Base-by-base conservation (phyloP, 2,113 vertebrate genomes). In the Campylomormyrus tamandua region DNA sequence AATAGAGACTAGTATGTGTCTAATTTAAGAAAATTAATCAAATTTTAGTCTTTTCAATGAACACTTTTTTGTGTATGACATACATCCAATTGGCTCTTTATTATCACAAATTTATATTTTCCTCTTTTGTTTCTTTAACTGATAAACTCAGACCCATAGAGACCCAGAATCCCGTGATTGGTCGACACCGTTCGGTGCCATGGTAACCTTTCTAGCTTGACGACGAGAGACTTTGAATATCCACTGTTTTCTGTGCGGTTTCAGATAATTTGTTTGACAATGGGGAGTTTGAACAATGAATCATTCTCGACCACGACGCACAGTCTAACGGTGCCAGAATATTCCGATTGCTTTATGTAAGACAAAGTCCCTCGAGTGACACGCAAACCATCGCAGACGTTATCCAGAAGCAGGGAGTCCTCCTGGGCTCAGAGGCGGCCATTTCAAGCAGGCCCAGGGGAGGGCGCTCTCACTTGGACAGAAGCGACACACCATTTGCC, bases 241-340 rank as follows among this genome's bases (percentile, higher is more conserved):
- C 48, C 50, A 87, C 85, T 87, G 85, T 87, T 87, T 87, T 87
- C 85, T 53, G 50, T 39, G 50, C 39, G 50, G 27, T 56, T 87
- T 87, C 85, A 52, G 48, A 53, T 87, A 87, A 87, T 87, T 87
- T 87, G 85, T 87, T 87, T 87, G 85, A 87, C 85, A 87, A 87
- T 87, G 31, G 85, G 48, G 85, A 53, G 85, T 50, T 42, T 87
- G 85, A 87, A 87, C 85, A 87, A 87, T 87, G 85, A 87, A 87
- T 87, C 49, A 53, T 50, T 56, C 27, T 50, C 85, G 3, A 53
- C 50, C 50, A 56, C 50, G 10, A 52, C 19, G 13, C 4, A 6
- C 85, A 10, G 15, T 24, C 31, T 21, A 53, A 39, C 24, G 17
- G 49, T 27, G 35, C 49, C 85, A 19, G 49, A 53, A 53, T 53